phyloP scores from a whole-genome alignment of 2,888 invertebrate genomes.

The Clunio marinus region DNA sequence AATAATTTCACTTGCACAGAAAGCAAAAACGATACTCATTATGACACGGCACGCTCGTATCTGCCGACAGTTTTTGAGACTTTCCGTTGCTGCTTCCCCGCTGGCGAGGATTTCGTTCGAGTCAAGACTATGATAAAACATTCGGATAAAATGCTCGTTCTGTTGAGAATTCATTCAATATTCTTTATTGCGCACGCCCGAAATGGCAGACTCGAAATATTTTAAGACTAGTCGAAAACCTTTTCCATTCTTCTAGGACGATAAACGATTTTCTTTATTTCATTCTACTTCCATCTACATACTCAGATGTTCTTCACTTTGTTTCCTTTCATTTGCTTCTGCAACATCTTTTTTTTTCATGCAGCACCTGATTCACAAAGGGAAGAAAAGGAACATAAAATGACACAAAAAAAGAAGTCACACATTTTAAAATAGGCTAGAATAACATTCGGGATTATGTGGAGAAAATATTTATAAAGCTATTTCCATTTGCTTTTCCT shows the following conservation, averaged over 20 bases:
- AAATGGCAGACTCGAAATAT: background rate
- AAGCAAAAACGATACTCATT: slow-evolving; percentile 28
- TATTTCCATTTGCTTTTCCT: background rate
- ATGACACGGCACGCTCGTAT: slow-evolving; percentile 24
- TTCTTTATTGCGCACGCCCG: background rate
- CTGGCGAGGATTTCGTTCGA: slow-evolving; percentile 7
- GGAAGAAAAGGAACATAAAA: background rate
- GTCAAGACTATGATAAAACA: background rate
- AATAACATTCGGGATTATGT: background rate
- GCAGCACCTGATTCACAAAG: background rate
- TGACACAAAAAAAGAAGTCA: background rate
- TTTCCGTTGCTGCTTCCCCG: slow-evolving; percentile 1
- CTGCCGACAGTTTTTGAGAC: slow-evolving; percentile 13
- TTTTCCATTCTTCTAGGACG: background rate
- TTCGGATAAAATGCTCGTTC: slow-evolving; percentile 19
- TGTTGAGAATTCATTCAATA: background rate
- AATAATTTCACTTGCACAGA: slow-evolving; percentile 20
- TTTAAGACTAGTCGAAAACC: background rate
- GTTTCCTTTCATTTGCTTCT: no score
- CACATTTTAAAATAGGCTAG: slow-evolving; percentile 28
- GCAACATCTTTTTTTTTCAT: slow-evolving; percentile 3
- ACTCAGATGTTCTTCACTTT: no score
- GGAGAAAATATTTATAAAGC: slow-evolving; percentile 11
- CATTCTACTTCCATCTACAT: background rate
- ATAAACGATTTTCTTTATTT: background rate